Evolutionary conservation across 2,113 vertebrate genomes (phyloP), one percentile per base, ranked within the genome.

Genomic region (Pluvianellus socialis): DNA sequence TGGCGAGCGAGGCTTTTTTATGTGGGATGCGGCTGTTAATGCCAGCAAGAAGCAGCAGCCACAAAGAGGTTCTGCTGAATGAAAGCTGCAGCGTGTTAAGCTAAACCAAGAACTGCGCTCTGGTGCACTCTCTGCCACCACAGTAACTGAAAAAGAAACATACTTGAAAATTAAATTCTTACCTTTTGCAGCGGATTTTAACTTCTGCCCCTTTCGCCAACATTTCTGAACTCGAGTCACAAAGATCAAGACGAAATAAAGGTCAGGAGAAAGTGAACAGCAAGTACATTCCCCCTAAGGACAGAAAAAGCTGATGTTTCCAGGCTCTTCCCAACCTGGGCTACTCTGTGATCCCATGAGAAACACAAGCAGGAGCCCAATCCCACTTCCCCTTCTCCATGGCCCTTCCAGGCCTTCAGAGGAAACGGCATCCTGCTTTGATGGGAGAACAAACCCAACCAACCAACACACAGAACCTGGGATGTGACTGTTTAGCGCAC

Each of bases 251-350:
- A 42, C 7, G 17, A 17, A 55, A 24, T 30, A 27, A 47, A 35
- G 26, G 71, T 1, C 8, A 40, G 27, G 33, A 82, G 33, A 73
- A 70, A 77, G 19, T 5, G 20, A 92, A 68, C n/a, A 59, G 53
- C 1, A 5, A 55, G 27, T 5, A 11, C 3, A 28, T 42, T 52
- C 22, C 32, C 8, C 8, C 0, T 4, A 27, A 18, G 33, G 14
- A 35, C 38, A 65, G 40, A 38, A 84, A 32, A 65, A 80, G 47
- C 27, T 30, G 9, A 49, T 35, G 62, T 45, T 38, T 23, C 1
- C 3, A 72, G 26, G 53, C 24, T 14, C 18, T 27, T 75, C 56
- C 44, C 17, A 52, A 3, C 33, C 30, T 15, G 17, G 61, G 19
- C 65, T 47, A 19, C 40, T 75, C 62, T 40, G 45, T 61, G 10